phyloP scores from a whole-genome alignment of 2,113 vertebrate species.

The Ovis canadensis region DNA sequence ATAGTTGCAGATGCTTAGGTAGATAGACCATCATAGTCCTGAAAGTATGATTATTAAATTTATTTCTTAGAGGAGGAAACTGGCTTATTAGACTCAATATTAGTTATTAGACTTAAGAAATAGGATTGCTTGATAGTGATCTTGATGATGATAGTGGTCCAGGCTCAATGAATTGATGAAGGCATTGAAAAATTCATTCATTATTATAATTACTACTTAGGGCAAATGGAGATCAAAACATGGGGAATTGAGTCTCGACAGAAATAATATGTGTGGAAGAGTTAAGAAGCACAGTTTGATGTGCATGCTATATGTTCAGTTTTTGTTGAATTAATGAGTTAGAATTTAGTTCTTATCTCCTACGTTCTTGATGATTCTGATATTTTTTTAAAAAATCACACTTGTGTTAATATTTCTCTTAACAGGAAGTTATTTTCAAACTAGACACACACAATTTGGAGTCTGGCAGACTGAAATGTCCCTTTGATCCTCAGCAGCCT shows the following conservation, averaged over 20 bases:
- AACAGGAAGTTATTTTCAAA: conserved; percentile 86
- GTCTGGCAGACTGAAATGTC: conserved; percentile 95
- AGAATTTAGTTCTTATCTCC: not conserved
- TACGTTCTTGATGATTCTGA: not conserved
- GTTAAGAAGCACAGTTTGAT: not conserved
- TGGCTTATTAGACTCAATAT: not conserved
- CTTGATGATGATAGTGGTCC: not conserved
- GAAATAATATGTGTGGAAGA: not conserved
- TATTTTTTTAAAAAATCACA: not conserved
- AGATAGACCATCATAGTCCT: not conserved
- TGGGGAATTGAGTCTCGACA: not conserved
- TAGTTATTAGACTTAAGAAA: not conserved
- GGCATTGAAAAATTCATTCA: not conserved
- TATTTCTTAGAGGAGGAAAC: not conserved
- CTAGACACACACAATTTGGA: conserved; percentile 87
- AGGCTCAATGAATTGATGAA: not conserved
- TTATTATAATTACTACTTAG: not conserved
- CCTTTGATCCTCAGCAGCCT: conserved; percentile 93
- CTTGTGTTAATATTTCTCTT: conserved; percentile 40
- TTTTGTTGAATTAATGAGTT: conserved; percentile 11
- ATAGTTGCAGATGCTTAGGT: not conserved
- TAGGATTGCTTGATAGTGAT: not conserved
- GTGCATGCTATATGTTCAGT: not conserved
- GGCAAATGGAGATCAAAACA: not conserved
- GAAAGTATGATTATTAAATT: not conserved